These are phyloP conservation scores for Graptemys geographica DNA, from an alignment of 2,797 vertebrate genomes.

Conservation along the genomic window DNA sequence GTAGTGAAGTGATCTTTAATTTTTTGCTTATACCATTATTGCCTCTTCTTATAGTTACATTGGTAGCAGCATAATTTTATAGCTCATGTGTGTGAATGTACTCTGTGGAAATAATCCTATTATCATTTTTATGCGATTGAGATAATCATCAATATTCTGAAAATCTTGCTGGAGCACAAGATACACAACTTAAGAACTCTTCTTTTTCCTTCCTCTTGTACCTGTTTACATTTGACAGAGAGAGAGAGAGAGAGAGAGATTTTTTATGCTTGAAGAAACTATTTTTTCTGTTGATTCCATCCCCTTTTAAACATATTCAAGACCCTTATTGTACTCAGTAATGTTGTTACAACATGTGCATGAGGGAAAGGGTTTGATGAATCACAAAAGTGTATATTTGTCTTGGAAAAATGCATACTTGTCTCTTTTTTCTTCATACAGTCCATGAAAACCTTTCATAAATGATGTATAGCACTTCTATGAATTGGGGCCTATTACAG, in stretches of 20 bases:
- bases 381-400: constrained; percentile 72
- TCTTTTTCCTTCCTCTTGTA: neutral
- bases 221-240: neutral
- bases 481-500: constrained; percentile 65
- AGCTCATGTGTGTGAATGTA: neutral
- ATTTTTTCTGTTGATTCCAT: neutral
- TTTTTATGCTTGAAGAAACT: constrained; percentile 25
- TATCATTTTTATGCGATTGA: neutral
- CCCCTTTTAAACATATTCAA: neutral
- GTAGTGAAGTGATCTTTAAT: neutral
- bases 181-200: constrained; percentile 1
- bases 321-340: neutral
- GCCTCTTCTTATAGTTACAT: neutral
- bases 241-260: neutral
- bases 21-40: neutral
- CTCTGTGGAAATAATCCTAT: neutral
- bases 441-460: constrained; percentile 74
- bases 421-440: constrained; percentile 61
- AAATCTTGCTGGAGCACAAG: neutral
- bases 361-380: constrained; percentile 46
- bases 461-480: constrained; percentile 73
- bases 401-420: constrained; percentile 71
- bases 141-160: neutral
- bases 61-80: neutral
- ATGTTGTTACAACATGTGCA: constrained; percentile 22